phyloP scores from a whole-genome alignment of 2,797 vertebrate genomes.

The Heliangelus exortis region DNA sequence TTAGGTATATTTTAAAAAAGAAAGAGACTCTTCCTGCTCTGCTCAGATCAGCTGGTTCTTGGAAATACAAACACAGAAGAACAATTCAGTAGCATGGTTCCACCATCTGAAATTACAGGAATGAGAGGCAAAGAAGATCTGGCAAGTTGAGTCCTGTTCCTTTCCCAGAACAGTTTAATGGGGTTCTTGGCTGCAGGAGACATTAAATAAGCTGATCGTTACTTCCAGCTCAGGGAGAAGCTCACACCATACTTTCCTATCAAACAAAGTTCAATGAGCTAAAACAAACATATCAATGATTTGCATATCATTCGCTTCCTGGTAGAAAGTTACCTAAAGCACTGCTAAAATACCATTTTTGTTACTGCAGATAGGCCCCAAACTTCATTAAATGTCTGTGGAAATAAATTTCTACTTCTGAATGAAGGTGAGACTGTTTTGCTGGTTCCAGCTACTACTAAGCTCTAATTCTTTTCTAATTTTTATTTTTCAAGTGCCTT shows the following conservation, averaged over 20 bases:
- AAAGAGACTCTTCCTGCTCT: neutral
- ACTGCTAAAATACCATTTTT: neutral
- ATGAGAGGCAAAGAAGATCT: neutral
- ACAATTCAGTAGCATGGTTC: neutral
- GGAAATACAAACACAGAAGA: neutral
- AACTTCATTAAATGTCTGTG: neutral
- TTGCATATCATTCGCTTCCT: neutral
- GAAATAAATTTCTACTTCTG: neutral
- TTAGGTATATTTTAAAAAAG: neutral
- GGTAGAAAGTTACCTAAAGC: neutral
- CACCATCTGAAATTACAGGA: slow-evolving; percentile 30
- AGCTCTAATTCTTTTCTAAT: neutral
- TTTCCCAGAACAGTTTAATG: slow-evolving; percentile 1
- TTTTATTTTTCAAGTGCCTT: neutral
- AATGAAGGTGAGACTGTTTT: neutral
- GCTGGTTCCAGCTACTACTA: neutral
- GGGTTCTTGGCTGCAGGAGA: neutral
- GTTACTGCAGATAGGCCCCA: neutral
- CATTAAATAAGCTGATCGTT: neutral
- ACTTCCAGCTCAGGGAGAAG: neutral
- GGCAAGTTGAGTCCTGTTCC: neutral
- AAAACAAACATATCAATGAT: neutral
- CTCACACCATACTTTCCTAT: neutral
- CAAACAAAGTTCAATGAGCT: neutral
- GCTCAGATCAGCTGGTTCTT: neutral